These are phyloP conservation scores for Uloborus plumipes DNA, from an alignment of 2,888 invertebrate species.

Conservation along the genomic window DNA sequence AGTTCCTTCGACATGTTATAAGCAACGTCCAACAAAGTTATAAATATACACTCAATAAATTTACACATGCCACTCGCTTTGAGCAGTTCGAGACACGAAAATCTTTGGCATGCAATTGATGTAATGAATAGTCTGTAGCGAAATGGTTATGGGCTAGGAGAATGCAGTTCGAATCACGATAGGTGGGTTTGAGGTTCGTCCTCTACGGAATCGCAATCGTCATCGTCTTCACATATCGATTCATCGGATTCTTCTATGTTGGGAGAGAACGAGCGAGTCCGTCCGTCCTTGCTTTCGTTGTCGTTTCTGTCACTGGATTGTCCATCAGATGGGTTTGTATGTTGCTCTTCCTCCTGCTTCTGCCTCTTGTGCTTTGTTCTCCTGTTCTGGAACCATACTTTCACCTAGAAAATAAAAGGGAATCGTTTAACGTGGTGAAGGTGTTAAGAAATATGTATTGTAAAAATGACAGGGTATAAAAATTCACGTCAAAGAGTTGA, in stretches of 20 bases:
- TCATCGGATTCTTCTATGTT: constrained; percentile 43
- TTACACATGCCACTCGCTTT: too few relatives aligned
- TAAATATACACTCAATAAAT: too few relatives aligned
- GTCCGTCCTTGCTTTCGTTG: constrained; percentile 33
- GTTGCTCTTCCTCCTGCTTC: constrained; percentile 66
- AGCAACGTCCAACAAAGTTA: too few relatives aligned
- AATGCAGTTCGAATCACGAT: constrained; percentile 18
- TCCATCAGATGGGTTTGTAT: constrained; percentile 32
- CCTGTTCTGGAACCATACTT: constrained; percentile 67
- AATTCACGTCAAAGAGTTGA: background rate
- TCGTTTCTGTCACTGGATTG: constrained; percentile 31
- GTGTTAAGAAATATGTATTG: background rate
- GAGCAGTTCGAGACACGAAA: too few relatives aligned
- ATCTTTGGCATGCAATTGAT: too few relatives aligned
- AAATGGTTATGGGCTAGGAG: too few relatives aligned
- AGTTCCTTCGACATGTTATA: too few relatives aligned
- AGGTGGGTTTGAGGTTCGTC: constrained; percentile 17
- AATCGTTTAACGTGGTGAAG: background rate
- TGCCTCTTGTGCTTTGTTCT: constrained; percentile 67
- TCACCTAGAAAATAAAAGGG: constrained; percentile 46
- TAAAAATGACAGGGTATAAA: background rate
- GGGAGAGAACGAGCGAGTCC: constrained; percentile 25
- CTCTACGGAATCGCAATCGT: constrained; percentile 31
- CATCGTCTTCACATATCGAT: constrained; percentile 47
- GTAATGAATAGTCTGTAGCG: too few relatives aligned